Base-by-base conservation (phyloP, 2,888 invertebrate genomes). In the Papilio elwesi region DNA sequence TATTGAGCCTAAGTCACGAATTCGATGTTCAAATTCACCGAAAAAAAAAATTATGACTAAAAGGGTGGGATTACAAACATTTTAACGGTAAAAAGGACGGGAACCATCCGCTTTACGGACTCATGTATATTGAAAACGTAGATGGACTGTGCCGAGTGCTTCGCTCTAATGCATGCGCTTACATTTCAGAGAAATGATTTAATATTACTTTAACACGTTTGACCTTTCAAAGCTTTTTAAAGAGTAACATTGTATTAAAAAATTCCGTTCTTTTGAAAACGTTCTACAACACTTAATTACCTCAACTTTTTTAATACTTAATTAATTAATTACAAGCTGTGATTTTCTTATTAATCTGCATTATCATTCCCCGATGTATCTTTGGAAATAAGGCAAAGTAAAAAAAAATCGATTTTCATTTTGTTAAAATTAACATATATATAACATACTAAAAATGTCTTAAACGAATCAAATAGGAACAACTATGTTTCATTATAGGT, bases 51-150 rank as follows among this genome's bases (percentile, higher is more conserved):
- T 49, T 51, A 47, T 62, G 26, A 38, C 36, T 52, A 36, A 36
- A 52, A 49, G 10, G 52, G 49, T 51, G 26, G 52, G 66, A 66
- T 66, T 66, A 66, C 36, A 36, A 66, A 51, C 52, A 66, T 66
- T 66, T 66, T 66, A 66, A 66, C 51, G 66, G 15, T 36, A 38
- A 13, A 15, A 66, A 15, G 66, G 66, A 52, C 66, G 11, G 26
- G 26, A 26, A 26, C 26, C 66, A 52, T 10, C 26, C 66, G 49
- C n/a, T 59, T 59, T 66, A 38, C 52, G 52, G 38, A 6, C 65
- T 66, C 52, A 66, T 66, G 66, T n/a, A 66, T 52, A 66, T 66
- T 66, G 51, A 66, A 66, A 66, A 43, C 66, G 52, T 38, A 66
- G 52, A 66, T 66, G 66, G 66, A 66, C 66, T 49, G 13, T 38